phyloP scores from a whole-genome alignment of 2,113 vertebrate species.

The Brachirus orientalis region DNA sequence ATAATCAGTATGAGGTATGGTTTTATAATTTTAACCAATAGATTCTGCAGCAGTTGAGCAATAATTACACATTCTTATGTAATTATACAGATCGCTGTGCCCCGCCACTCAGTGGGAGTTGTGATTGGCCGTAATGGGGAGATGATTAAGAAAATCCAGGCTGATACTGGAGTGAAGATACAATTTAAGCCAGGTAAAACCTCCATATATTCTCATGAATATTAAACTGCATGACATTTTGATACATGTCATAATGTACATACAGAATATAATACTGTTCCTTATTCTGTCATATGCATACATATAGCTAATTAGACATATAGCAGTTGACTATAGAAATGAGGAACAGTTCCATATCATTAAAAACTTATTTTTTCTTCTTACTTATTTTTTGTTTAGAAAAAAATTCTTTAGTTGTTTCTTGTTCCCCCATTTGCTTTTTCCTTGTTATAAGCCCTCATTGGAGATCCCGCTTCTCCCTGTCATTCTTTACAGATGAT shows the following conservation, averaged over 20 bases:
- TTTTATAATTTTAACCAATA: neutral
- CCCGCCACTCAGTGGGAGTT: conserved; percentile 91
- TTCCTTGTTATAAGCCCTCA: neutral
- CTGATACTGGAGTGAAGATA: conserved; percentile 91
- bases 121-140: conserved; percentile 92
- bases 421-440: neutral
- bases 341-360: neutral
- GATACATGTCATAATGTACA: neutral
- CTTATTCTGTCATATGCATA: too few species aligned
- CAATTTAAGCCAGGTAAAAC: conserved; percentile 93
- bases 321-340: neutral
- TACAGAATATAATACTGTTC: too few species aligned
- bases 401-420: neutral
- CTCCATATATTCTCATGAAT: neutral
- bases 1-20: too few species aligned
- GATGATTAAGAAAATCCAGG: conserved; percentile 97
- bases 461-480: neutral
- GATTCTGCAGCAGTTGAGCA: neutral
- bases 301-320: neutral
- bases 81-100: conserved; percentile 86
- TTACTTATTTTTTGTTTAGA: too few species aligned
- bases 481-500: conserved; percentile 81
- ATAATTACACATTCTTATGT: neutral
- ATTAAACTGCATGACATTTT: neutral
- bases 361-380: too few species aligned